Percentiles rank a stretch among this genome's conserved stretches.
phyloP scores from a whole-genome alignment of 35 echinoderm and acorn worm genomes.

The Acanthaster planci region DNA sequence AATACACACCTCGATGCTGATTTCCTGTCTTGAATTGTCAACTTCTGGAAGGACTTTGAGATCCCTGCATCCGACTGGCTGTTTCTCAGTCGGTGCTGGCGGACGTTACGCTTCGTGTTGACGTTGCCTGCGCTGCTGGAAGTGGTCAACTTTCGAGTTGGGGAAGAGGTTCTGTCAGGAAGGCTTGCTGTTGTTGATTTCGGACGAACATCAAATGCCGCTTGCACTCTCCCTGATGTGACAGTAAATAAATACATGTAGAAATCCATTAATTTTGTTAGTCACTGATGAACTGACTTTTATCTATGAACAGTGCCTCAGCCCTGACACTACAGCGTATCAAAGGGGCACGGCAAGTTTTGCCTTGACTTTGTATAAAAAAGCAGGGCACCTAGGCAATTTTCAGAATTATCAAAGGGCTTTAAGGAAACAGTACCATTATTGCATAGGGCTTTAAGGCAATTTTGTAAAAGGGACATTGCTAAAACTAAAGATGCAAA shows the following conservation, averaged over 20 bases:
- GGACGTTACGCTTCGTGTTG: conserved; percentile 63
- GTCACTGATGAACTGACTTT: too few relatives aligned
- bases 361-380: too few relatives aligned
- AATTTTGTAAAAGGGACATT: too few relatives aligned
- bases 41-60: conserved; percentile 61
- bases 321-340: too few relatives aligned
- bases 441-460: too few relatives aligned
- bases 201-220: not conserved
- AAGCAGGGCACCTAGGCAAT: too few relatives aligned
- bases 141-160: conserved; percentile 26
- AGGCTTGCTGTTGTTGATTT: conserved; percentile 16
- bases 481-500: too few relatives aligned
- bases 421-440: too few relatives aligned
- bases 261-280: not conserved
- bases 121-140: conserved; percentile 78
- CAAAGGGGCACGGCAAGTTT: too few relatives aligned
- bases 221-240: not conserved
- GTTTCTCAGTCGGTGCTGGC: conserved; percentile 40
- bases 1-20: conserved; percentile 25
- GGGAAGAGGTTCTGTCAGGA: not conserved
- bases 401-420: too few relatives aligned
- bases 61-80: conserved; percentile 28
- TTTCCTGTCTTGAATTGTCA: conserved; percentile 61
- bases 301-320: too few relatives aligned
- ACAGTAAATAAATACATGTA: not conserved